phyloP scores from a whole-genome alignment of 2,888 invertebrate species.

The Coenonympha arcania region DNA sequence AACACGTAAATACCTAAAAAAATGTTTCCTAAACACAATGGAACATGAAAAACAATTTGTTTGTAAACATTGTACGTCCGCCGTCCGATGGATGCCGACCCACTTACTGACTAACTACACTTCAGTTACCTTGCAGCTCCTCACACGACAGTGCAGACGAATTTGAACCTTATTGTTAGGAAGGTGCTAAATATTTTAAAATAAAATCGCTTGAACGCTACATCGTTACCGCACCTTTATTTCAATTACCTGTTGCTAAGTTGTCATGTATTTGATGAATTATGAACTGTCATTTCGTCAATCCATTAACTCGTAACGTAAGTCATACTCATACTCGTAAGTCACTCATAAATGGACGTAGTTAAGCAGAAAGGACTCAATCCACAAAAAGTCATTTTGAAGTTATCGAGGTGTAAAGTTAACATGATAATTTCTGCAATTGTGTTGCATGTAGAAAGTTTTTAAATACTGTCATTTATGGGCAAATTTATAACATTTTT shows the following conservation, averaged over 20 bases:
- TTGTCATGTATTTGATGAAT: conserved; percentile 13
- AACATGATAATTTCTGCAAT: no score
- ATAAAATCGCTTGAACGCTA: not conserved
- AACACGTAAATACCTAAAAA: conserved; percentile 9
- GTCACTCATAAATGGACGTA: no score
- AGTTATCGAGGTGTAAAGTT: no score
- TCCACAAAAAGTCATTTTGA: no score
- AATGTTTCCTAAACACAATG: conserved; percentile 35
- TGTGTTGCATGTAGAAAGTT: no score
- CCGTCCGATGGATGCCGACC: conserved; percentile 47
- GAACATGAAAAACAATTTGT: conserved; percentile 42
- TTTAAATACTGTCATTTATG: no score
- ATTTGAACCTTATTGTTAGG: conserved; percentile 9
- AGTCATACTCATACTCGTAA: no score
- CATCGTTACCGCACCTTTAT: not conserved
- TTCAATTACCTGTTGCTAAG: conserved; percentile 17
- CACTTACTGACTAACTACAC: conserved; percentile 28
- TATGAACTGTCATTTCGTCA: conserved; percentile 1
- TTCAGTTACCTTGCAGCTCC: conserved; percentile 21
- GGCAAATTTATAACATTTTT: no score
- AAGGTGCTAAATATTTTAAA: not conserved
- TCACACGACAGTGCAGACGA: conserved; percentile 4
- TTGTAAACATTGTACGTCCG: conserved; percentile 52
- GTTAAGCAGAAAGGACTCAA: no score
- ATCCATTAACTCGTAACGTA: no score